Conservation (phyloP, 1,140 invertebrate genomes). For the Drosophila persimilis region DNA sequence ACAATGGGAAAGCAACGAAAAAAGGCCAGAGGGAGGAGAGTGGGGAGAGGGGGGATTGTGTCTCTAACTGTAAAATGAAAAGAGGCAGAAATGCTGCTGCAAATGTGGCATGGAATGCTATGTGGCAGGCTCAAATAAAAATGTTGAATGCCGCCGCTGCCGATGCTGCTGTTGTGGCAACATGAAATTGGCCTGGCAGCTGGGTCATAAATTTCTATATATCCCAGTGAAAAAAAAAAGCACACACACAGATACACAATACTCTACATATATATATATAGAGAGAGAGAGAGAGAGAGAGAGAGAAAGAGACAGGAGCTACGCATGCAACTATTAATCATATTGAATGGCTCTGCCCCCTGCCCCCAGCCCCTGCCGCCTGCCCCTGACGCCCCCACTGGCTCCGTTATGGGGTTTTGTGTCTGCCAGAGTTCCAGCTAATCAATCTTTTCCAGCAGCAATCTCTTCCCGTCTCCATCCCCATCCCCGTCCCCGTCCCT, state of each 20-base stretch:
- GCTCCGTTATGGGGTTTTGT: constrained; percentile 35
- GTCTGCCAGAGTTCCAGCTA: constrained; percentile 44
- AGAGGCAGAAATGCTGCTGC: constrained; percentile 21
- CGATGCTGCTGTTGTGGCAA: constrained; percentile 32
- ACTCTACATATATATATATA: background rate
- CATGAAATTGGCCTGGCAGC: constrained; percentile 68
- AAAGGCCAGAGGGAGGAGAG: background rate
- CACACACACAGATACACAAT: background rate
- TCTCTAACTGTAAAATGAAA: constrained; percentile 1
- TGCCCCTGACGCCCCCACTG: background rate
- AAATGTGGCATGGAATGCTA: constrained; percentile 15
- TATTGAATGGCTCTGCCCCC: constrained; percentile 60
- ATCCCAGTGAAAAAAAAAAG: background rate
- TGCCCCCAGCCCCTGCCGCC: background rate
- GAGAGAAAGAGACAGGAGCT: constrained; percentile 45
- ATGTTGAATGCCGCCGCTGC: background rate
- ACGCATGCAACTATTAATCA: constrained; percentile 79
- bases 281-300: background rate
- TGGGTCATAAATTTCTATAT: constrained; percentile 67
- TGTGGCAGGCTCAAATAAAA: constrained; percentile 13
- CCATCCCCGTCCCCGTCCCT: background rate
- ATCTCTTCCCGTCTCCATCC: constrained; percentile 35
- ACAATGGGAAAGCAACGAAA: background rate
- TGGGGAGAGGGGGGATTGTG: background rate
- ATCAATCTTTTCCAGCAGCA: constrained; percentile 74